Conservation (phyloP, 92 coral and sea anemone genomes). For the Parazoanthus darwini region DNA sequence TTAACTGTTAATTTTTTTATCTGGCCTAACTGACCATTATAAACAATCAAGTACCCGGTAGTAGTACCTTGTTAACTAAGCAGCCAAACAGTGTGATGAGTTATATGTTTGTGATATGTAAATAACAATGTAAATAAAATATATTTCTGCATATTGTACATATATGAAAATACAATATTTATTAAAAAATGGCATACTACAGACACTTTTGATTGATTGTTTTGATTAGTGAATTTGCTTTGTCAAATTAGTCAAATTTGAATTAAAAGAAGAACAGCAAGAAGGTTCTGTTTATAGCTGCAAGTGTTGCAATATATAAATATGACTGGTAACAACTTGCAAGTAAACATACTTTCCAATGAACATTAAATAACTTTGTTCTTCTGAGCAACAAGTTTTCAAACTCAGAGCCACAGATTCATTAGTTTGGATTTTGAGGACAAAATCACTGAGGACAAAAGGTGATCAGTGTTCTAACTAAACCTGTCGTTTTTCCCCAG, state of each 20-base stretch:
- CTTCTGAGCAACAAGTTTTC: slow-evolving; percentile 10
- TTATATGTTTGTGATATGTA: slow-evolving; percentile 13
- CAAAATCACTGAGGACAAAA: not conserved
- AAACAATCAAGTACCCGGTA: not conserved
- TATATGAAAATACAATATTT: slow-evolving; percentile 3
- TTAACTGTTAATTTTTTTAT: slow-evolving; percentile 5
- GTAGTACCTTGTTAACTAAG: not conserved
- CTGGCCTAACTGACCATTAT: not conserved
- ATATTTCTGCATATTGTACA: slow-evolving; percentile 14
- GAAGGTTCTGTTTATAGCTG: slow-evolving; percentile 3
- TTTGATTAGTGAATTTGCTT: not conserved
- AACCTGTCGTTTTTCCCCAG: not conserved
- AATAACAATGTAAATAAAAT: slow-evolving; percentile 3
- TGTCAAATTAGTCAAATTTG: not conserved
- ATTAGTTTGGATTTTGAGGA: not conserved
- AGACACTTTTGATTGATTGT: not conserved
- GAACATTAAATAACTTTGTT: not conserved
- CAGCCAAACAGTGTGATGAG: not conserved
- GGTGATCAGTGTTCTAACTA: slow-evolving; percentile 3
- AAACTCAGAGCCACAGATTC: slow-evolving; percentile 2
- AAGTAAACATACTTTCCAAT: not conserved
- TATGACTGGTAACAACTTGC: slow-evolving; percentile 4
- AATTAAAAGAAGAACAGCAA: not conserved
- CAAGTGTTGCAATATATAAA: not conserved
- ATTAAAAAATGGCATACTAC: slow-evolving; percentile 1